Conservation (phyloP, 2,113 vertebrate species). For the Myocastor coypus region DNA sequence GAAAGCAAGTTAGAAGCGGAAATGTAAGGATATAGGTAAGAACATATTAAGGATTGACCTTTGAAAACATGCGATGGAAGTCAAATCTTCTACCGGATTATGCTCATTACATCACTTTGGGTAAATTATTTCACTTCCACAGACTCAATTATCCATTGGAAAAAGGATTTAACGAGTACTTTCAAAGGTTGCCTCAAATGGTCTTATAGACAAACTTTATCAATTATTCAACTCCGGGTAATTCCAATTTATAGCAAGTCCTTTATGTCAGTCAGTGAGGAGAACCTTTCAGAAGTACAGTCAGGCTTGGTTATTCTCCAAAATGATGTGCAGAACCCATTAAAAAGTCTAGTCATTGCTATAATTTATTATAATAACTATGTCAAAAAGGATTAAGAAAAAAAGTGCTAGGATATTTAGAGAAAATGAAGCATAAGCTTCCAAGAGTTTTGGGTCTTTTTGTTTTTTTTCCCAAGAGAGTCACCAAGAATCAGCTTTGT, state of each 20-base stretch:
- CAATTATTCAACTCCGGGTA: not conserved
- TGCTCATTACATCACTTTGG: not conserved
- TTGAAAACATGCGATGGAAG: not conserved
- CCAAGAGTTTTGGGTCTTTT: not conserved
- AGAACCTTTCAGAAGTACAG: not conserved
- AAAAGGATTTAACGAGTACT: not conserved
- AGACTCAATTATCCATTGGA: not conserved
- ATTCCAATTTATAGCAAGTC: not conserved
- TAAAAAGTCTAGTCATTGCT: not conserved
- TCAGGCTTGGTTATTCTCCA: not conserved
- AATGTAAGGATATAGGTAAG: not conserved
- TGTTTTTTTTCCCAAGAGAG: not conserved
- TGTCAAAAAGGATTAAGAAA: not conserved
- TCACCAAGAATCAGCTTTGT: not conserved
- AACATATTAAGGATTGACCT: not conserved
- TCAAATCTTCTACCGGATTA: not conserved
- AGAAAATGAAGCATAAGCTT: not conserved
- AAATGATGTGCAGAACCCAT: not conserved
- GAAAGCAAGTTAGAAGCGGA: constrained; percentile 33
- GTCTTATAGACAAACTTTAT: not conserved
- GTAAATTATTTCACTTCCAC: not conserved
- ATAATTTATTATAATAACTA: not conserved
- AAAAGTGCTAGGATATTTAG: not conserved
- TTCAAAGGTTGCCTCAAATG: not conserved
- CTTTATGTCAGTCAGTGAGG: not conserved